Evolutionary conservation across 2,888 invertebrate genomes (phyloP).

Genomic region (Toxonevra muliebris): DNA sequence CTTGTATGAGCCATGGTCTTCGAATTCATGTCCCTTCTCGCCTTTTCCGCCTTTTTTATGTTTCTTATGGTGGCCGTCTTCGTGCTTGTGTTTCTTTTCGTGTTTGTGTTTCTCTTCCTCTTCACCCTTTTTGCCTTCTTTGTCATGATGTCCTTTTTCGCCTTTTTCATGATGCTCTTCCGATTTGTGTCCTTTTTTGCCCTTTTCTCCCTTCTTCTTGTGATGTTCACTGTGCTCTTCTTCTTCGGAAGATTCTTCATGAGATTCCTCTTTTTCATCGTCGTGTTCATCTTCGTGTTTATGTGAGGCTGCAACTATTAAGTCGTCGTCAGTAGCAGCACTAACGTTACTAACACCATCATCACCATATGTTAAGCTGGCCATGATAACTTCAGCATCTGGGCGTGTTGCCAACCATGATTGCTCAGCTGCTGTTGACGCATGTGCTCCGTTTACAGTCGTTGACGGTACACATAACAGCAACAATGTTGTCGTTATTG

Average conservation of each 20-base stretch:
- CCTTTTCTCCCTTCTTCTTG: conserved; percentile 74
- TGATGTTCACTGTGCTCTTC: conserved; percentile 74
- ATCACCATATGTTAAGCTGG: too few relatives aligned
- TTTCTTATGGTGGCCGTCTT: conserved; percentile 65
- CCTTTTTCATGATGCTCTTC: conserved; percentile 74
- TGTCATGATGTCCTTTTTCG: conserved; percentile 78
- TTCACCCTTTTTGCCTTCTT: conserved; percentile 68
- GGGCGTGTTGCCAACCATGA: conserved; percentile 1
- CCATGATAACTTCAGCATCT: conserved; percentile 14
- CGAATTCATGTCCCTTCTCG: conserved; percentile 66
- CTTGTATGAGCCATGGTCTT: conserved; percentile 74
- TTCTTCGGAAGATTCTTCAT: conserved; percentile 72
- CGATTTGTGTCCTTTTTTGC: conserved; percentile 77
- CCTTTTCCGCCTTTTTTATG: conserved; percentile 68
- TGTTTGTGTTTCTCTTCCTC: conserved; percentile 66
- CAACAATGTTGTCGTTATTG: not conserved
- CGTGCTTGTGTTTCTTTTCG: conserved; percentile 67
- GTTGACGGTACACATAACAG: not conserved
- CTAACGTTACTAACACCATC: not conserved
- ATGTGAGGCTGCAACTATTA: conserved; percentile 53
- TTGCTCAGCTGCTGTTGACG: not conserved
- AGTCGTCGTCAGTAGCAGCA: conserved; percentile 15
- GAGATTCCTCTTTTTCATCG: conserved; percentile 53
- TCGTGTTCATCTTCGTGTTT: conserved; percentile 56
- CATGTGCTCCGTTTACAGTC: conserved; percentile 1